phyloP scores from a whole-genome alignment of 2,113 vertebrate species.

The Trogon melanurus region DNA sequence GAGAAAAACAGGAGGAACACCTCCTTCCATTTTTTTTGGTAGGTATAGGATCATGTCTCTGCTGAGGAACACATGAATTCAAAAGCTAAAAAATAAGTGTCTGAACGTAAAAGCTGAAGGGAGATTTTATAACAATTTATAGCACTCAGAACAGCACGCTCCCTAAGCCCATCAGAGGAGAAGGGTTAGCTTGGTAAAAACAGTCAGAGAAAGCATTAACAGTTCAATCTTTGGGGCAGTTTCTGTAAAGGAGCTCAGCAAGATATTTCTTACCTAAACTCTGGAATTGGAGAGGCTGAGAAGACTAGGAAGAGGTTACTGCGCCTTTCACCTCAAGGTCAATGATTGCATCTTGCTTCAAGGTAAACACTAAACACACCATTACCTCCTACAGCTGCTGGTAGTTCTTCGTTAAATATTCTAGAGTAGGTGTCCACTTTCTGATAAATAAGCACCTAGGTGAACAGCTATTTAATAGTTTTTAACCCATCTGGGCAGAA shows the following conservation, averaged over 20 bases:
- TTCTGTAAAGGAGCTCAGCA: not conserved
- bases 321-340: slow-evolving; percentile 17
- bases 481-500: not conserved
- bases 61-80: not conserved
- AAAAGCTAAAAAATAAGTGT: not conserved
- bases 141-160: not conserved
- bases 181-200: not conserved
- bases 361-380: slow-evolving; percentile 3
- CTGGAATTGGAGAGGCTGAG: not conserved
- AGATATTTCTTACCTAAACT: not conserved
- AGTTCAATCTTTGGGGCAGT: not conserved
- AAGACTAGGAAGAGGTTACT: not conserved
- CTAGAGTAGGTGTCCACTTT: not conserved
- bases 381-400: slow-evolving; percentile 20
- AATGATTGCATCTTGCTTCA: not conserved
- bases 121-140: not conserved
- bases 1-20: not conserved
- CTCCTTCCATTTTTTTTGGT: not conserved
- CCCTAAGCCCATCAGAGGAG: not conserved
- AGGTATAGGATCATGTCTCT: not conserved
- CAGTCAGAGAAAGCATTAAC: not conserved
- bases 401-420: slow-evolving; percentile 17
- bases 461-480: not conserved
- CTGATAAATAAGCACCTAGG: not conserved
- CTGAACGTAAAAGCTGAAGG: not conserved